Evolutionary conservation across 2,113 vertebrate species (phyloP), one percentile per base, ranked within the genome.

Genomic region (Entosphenus tridentatus): DNA sequence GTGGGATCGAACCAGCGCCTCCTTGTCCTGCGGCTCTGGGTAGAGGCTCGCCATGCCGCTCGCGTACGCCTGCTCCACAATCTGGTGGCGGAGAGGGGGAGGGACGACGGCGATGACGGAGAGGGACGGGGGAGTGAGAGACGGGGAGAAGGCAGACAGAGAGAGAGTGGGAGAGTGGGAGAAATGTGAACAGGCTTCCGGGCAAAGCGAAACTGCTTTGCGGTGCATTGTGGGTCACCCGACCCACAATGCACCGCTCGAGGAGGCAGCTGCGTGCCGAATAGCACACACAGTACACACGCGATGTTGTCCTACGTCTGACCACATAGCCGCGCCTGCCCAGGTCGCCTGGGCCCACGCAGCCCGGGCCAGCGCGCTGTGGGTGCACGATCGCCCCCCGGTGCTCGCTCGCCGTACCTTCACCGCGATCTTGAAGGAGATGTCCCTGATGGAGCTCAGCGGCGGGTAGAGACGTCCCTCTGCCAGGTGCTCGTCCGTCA

Each of bases 391-490:
- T 39, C 39, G 39, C 39, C 39, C 39, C 39, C 39, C 39, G 6
- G 39, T 39, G 6, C 39, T 39, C 39, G 6, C 39, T 39, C 39
- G 56, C 70, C 84, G 77, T 75, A 98, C 92, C 81, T 87, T 87
- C 68, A 87, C 77, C 12, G 93, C 93, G 0, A 96, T 95, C 81
- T 89, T 93, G 75, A 93, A 81, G 77, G 93, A 96, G 69, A 96
- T 89, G 8, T 96, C 88, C 79, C 86, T 83, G 71, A 98, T 96
- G 77, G 73, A 83, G 71, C 69, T 81, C 72, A 98, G 83, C 5
- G 89, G 93, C 11, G 93, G 92, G 75, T 96, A 98, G 11, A 98
- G 79, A 74, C 93, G 80, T 69, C 90, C 92, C 75, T 98, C 89
- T 1, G 83, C 83, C 73, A 98, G 80, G 71, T 98, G 68, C 72